phyloP scores from a whole-genome alignment of 2,888 invertebrate species.

The Unio pictorum region DNA sequence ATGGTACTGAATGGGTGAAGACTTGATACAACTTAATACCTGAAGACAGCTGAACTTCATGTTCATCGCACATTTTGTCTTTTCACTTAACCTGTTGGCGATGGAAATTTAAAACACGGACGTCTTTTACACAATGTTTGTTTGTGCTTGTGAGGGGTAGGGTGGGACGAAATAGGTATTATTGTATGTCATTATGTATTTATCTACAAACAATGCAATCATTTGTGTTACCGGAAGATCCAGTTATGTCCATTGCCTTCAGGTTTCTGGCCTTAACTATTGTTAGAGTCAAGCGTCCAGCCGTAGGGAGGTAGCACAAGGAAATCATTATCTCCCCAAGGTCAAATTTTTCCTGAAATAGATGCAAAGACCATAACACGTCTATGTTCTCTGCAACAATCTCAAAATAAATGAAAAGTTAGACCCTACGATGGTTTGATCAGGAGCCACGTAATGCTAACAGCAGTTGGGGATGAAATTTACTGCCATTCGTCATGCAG shows the following conservation, averaged over 20 bases:
- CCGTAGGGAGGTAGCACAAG: slow-evolving; percentile 90
- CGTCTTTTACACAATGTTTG: background rate
- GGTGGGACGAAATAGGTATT: background rate
- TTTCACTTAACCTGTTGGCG: no score
- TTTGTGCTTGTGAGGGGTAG: background rate
- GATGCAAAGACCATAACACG: background rate
- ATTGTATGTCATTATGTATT: background rate
- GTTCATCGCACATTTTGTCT: no score
- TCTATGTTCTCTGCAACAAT: background rate
- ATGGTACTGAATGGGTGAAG: no score
- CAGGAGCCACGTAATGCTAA: no score
- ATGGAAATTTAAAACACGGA: background rate
- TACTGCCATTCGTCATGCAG: no score
- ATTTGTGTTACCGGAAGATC: slow-evolving; percentile 83
- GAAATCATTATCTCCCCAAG: slow-evolving; percentile 93
- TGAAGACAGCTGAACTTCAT: no score
- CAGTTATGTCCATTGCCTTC: slow-evolving; percentile 94
- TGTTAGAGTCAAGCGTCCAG: slow-evolving; percentile 90
- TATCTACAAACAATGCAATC: background rate
- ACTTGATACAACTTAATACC: no score
- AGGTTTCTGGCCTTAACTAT: slow-evolving; percentile 92
- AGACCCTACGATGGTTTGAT: no score
- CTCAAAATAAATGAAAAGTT: background rate
- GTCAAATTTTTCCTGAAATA: slow-evolving; percentile 64
- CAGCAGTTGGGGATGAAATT: no score